Conservation (phyloP, 1,140 invertebrate species). For the Druon quercuslanigerum region DNA sequence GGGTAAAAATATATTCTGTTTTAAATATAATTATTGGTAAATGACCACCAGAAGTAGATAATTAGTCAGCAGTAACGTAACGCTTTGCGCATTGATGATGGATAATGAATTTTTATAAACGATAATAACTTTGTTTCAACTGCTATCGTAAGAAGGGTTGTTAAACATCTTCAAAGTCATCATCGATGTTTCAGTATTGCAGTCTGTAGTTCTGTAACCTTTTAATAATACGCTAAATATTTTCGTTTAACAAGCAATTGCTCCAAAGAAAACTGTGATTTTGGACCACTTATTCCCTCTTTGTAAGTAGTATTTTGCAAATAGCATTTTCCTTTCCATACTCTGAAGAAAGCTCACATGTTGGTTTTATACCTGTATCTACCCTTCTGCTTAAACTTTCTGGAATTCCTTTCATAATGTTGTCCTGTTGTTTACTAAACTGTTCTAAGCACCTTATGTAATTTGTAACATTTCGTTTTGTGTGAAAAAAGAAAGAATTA, state of each 20-base stretch:
- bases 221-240: conserved; percentile 17
- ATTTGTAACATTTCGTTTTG: too few species aligned
- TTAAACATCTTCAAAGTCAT: not conserved
- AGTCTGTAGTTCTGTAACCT: not conserved
- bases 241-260: conserved; percentile 72
- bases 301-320: conserved; percentile 66
- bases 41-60: not conserved
- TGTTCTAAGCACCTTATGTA: too few species aligned
- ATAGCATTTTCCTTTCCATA: conserved; percentile 13
- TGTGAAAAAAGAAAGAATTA: too few species aligned
- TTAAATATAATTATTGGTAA: conserved; percentile 3
- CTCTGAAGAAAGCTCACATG: not conserved
- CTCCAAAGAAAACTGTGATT: conserved; percentile 71
- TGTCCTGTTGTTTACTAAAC: too few species aligned
- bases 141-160: conserved; percentile 25
- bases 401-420: too few species aligned
- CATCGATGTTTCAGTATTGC: too few species aligned
- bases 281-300: conserved; percentile 66
- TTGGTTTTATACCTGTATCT: not conserved
- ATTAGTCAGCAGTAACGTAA: not conserved
- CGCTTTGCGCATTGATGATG: not conserved
- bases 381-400: too few species aligned
- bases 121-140: not conserved
- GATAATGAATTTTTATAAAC: too few species aligned
- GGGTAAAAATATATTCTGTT: conserved; percentile 80